Conservation (phyloP, 2,797 vertebrate species). For the Luscinia luscinia region DNA sequence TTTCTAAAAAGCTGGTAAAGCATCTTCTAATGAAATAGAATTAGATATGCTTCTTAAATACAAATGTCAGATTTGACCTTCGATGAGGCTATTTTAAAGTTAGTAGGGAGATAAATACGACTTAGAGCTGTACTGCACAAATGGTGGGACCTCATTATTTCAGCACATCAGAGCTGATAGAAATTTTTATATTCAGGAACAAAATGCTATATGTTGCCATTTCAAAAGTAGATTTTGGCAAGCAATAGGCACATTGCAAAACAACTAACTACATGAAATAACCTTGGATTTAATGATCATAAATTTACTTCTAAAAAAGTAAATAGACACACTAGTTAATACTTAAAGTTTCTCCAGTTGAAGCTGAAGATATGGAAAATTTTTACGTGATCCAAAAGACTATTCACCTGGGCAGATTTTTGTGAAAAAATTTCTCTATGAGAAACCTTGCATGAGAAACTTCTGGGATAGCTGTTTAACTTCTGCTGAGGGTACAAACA, state of each 20-base stretch:
- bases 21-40: conserved; percentile 42
- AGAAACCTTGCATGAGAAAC: neutral
- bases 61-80: conserved; percentile 48
- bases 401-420: neutral
- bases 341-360: neutral
- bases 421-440: neutral
- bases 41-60: conserved; percentile 40
- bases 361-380: neutral
- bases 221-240: neutral
- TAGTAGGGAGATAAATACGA: neutral
- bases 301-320: neutral
- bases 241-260: neutral
- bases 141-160: neutral
- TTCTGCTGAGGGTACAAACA: neutral
- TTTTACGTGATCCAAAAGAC: neutral
- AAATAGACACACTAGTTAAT: neutral
- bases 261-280: neutral
- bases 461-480: neutral
- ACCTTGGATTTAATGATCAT: neutral
- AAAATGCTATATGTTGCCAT: neutral
- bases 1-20: conserved; percentile 29
- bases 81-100: conserved; percentile 22
- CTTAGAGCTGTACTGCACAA: neutral
- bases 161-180: neutral
- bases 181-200: neutral